Evolutionary conservation across 1,140 invertebrate species (phyloP), one percentile per base, ranked within the genome.

Genomic region (Lucilia cuprina): DNA sequence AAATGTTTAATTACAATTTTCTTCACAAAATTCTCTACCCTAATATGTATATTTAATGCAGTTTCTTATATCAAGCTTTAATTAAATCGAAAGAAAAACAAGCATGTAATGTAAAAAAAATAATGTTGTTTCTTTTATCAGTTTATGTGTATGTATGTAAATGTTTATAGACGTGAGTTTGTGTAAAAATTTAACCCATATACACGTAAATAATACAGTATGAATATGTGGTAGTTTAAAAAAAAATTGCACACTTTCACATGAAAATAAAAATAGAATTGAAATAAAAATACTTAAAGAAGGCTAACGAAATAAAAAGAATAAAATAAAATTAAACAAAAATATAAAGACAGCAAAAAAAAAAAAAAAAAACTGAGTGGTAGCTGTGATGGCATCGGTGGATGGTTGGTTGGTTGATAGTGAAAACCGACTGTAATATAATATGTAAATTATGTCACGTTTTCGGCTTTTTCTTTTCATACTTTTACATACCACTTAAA

Each of bases 381-480:
- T 60, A n/a, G 25, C 25, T 30, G 25, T 2, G 25, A 30, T 17
- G 13, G 50, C 17, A n/a, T 0, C 13, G 50, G 50, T 14, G 13
- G 50, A 5, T 5, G 17, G 17, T 1, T 14, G 13, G 50, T 5
- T 12, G 50, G 50, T 5, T 14, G 50, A 60, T 17, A 60, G 50
- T 17, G 17, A 41, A 60, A 60, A 60, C 17, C 13, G 13, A 60
- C 50, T 60, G 50, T 70, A 70, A 70, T 70, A 70, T 70, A 80
- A 80, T 80, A 90, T 90, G 89, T 87, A 90, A 90, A 90, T 90
- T 90, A 86, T 88, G 89, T 90, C 89, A 90, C 89, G 89, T 90
- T 84, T 84, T 84, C 82, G 49, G 82, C 14, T 65, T 34, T 41
- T 41, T 34, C 55, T 82, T 82, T 82, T 60, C 17, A 35, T 74